Percentiles rank a stretch among this genome's conserved stretches.
Evolutionary conservation across 2,113 vertebrate genomes (phyloP).

Genomic region (Bos taurus): ARS-UCD2.0 NC_037334.1:22353001-22353500

Average conservation of each 20-base stretch:
- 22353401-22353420: neutral
- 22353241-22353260: neutral
- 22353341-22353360: neutral
- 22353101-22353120: neutral
- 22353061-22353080: conserved; percentile 8
- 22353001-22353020: neutral
- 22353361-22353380: neutral
- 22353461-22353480: neutral
- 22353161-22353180: neutral
- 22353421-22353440: neutral
- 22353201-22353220: neutral
- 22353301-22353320: neutral
- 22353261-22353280: neutral
- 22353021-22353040: conserved; percentile 20
- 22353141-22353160: neutral
- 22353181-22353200: neutral
- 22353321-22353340: neutral
- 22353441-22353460: neutral
- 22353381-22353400: neutral
- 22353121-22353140: neutral
- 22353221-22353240: neutral
- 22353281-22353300: neutral
- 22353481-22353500: neutral
- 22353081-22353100: neutral
- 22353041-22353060: neutral